Evolutionary conservation across 2,888 invertebrate genomes (phyloP).

Genomic region (Clivina fossor): DNA sequence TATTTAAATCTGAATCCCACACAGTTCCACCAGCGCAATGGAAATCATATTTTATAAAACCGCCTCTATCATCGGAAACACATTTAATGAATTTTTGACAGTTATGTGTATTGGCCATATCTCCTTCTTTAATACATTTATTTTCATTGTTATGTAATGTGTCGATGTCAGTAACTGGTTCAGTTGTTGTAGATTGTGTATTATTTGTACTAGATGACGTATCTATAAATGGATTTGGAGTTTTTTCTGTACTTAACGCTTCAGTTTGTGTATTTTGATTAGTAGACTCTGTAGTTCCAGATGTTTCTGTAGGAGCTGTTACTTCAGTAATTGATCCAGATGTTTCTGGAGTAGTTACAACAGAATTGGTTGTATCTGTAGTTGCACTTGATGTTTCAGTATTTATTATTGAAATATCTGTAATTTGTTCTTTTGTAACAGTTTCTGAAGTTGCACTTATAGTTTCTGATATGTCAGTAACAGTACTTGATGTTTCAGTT

Average conservation of each 20-base stretch:
- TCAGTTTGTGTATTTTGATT: too few relatives aligned
- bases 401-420: not conserved
- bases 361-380: not conserved
- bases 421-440: not conserved
- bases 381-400: not conserved
- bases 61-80: slow-evolving; percentile 63
- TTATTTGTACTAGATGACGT: not conserved
- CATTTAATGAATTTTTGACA: slow-evolving; percentile 56
- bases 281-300: too few relatives aligned
- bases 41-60: slow-evolving; percentile 63
- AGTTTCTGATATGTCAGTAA: not conserved
- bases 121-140: slow-evolving; percentile 46
- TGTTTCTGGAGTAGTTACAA: not conserved
- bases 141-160: too few relatives aligned
- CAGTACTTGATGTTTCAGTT: slow-evolving; percentile 4
- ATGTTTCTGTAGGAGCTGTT: not conserved
- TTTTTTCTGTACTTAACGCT: too few relatives aligned
- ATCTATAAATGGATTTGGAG: not conserved
- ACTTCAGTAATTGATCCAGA: not conserved
- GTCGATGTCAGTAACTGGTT: not conserved
- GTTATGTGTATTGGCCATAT: slow-evolving; percentile 45
- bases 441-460: not conserved
- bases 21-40: slow-evolving; percentile 66
- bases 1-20: slow-evolving; percentile 66
- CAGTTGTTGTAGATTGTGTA: not conserved